Conservation (phyloP, 23 tunicate genomes). For the Halocynthia roretzi region DNA sequence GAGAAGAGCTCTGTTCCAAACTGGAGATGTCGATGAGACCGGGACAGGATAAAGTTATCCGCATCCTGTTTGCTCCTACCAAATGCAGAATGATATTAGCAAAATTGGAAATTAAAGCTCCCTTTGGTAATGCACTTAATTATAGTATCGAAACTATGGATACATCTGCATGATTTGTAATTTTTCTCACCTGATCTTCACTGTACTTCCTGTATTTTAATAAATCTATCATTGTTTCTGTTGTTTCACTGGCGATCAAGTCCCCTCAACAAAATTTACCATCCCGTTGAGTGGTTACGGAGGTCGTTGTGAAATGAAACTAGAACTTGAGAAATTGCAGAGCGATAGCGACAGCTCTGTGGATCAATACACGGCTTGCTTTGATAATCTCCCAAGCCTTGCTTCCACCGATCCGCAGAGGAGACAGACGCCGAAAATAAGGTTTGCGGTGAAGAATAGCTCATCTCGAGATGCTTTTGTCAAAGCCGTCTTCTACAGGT, state of each 20-base stretch:
- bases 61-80: constrained; percentile 49
- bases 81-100: constrained; percentile 44
- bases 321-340: constrained; percentile 29
- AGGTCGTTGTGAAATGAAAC: constrained; percentile 30
- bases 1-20: constrained; percentile 50
- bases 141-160: too few species aligned
- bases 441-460: constrained; percentile 21
- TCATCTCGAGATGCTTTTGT: constrained; percentile 57
- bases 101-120: constrained; percentile 80
- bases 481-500: constrained; percentile 48
- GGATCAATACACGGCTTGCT: not conserved
- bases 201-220: too few species aligned
- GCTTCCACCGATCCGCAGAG: not conserved
- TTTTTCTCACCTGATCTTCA: too few species aligned
- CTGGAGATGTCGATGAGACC: constrained; percentile 45
- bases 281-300: constrained; percentile 85
- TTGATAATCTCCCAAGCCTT: not conserved
- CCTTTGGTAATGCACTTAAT: constrained; percentile 34
- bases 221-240: too few species aligned
- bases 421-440: constrained; percentile 3
- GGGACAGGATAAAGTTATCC: constrained; percentile 39
- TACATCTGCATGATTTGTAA: too few species aligned
- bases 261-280: constrained; percentile 74
- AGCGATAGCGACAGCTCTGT: not conserved
- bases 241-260: constrained; percentile 25